phyloP scores from a whole-genome alignment of 2,888 invertebrate species.

The Cheilosia vulpina region DNA sequence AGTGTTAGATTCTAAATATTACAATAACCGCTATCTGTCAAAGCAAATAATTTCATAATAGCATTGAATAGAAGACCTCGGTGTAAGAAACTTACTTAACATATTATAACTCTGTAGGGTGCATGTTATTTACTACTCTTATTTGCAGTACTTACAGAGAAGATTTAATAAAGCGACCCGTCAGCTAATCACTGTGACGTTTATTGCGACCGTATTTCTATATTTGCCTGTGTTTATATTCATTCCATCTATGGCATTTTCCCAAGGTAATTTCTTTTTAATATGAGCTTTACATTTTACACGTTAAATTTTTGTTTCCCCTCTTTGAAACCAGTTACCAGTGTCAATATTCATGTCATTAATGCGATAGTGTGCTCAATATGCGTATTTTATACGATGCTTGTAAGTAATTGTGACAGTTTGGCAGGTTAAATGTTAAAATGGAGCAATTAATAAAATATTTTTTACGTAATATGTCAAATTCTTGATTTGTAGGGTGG shows the following conservation, averaged over 20 bases:
- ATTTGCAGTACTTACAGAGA: slow-evolving; percentile 81
- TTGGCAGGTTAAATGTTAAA: not conserved
- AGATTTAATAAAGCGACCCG: slow-evolving; percentile 80
- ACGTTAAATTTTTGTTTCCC: not conserved
- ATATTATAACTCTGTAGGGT: too few relatives aligned
- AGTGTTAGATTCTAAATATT: not conserved
- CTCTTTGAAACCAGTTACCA: slow-evolving; percentile 82
- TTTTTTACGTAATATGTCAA: not conserved
- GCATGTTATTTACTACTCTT: not conserved
- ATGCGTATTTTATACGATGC: slow-evolving; percentile 85
- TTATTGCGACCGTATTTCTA: slow-evolving; percentile 79
- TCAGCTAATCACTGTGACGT: slow-evolving; percentile 80
- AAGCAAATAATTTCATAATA: not conserved
- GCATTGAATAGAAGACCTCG: not conserved
- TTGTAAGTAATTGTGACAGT: slow-evolving; percentile 81
- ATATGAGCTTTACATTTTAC: too few relatives aligned
- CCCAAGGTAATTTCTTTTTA: slow-evolving; percentile 79
- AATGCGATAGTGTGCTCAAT: slow-evolving; percentile 84
- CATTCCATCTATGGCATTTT: slow-evolving; percentile 81
- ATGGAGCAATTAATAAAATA: not conserved
- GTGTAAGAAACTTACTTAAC: not conserved
- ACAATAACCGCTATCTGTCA: not conserved
- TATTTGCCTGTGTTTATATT: slow-evolving; percentile 81
- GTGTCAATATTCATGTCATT: slow-evolving; percentile 84
- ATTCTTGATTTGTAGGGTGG: slow-evolving; percentile 78